Base-by-base conservation (phyloP, 2,888 invertebrate genomes). In the Sepioteuthis lessoniana region DNA sequence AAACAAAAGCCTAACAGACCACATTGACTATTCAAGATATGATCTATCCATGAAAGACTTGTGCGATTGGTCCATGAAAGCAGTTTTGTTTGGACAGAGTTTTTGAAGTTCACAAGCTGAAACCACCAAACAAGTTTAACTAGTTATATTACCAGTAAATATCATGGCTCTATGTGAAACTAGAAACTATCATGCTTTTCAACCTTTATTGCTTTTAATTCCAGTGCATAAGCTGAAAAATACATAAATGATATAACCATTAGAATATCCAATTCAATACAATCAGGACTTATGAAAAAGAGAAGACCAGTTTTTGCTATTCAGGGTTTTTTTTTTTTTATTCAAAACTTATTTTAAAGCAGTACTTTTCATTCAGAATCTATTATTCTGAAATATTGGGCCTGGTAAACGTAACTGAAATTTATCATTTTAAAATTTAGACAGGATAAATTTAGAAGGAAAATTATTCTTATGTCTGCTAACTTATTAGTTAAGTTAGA, bases 61-160 rank as follows among this genome's bases (percentile, higher is more conserved):
- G 60, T 31, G 31, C 25, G 60, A 16, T 47, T 47, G 47, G 31
- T 8, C 31, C 2, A 60, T 28, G 60, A 60, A 31, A 31, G 31
- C 60, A 31, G 31, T 60, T 60, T 60, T 60, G 31, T 60, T 31
- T 60, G 60, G 47, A 47, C 10, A 47, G 16, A 76, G 76, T 76
- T 76, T 55, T 76, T 76, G 76, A 76, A 76, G 76, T 76, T 76
- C n/a, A 35, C 76, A 76, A 76, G 76, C 76, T 76, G 76, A 76
- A 76, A 76, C 31, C 76, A 35, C 76, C n/a, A 76, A 76, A 76
- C 76, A 76, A 76, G 76, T 76, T 76, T n/a, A 35, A 76, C 76
- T n/a, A 76, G 76, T 76, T 76, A n/a, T 76, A 76, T 76, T 76
- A 35, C n/a, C n/a, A 76, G 3, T 16, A 76, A 76, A 76, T n/a